Percentiles rank a stretch among this genome's conserved stretches.
Evolutionary conservation across 1,140 invertebrate species (phyloP).

Genomic region (Drosophila arawakana): DNA sequence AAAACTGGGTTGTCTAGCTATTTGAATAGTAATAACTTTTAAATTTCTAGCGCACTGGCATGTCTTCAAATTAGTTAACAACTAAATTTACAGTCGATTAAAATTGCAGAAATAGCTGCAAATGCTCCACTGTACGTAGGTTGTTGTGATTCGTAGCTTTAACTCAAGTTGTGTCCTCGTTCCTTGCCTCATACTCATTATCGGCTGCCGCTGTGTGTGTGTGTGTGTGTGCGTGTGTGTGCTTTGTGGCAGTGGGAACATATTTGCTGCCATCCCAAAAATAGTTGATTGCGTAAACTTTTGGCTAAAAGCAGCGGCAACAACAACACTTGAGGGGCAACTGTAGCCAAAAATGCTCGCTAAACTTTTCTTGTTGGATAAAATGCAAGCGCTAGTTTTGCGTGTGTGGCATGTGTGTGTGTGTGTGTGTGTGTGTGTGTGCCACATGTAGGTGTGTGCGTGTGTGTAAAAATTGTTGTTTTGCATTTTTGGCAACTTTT

Average conservation of each 20-base stretch:
- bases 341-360: slow-evolving; percentile 14
- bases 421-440: slow-evolving; percentile 12
- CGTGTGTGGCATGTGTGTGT: slow-evolving; percentile 6
- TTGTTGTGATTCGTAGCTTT: slow-evolving; percentile 67
- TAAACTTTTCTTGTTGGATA: slow-evolving; percentile 29
- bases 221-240: slow-evolving; percentile 28
- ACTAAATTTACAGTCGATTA: too few relatives aligned
- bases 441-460: neutral
- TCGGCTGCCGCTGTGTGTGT: slow-evolving; percentile 9
- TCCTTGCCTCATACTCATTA: slow-evolving; percentile 41
- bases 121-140: slow-evolving; percentile 35
- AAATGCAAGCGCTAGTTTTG: slow-evolving; percentile 27
- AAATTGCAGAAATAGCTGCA: too few relatives aligned
- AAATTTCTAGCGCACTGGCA: too few relatives aligned
- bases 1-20: too few relatives aligned
- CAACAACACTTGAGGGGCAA: slow-evolving; percentile 38
- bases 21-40: too few relatives aligned
- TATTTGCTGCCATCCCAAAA: slow-evolving; percentile 43
- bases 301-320: slow-evolving; percentile 15
- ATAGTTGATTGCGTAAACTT: slow-evolving; percentile 62
- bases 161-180: slow-evolving; percentile 72
- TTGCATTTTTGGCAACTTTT: slow-evolving; percentile 43
- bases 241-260: slow-evolving; percentile 29
- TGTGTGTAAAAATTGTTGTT: slow-evolving; percentile 27
- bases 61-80: too few relatives aligned